These are phyloP conservation scores for Andrena cerasifolii DNA, from an alignment of 1,140 invertebrate species.

Conservation along the genomic window DNA sequence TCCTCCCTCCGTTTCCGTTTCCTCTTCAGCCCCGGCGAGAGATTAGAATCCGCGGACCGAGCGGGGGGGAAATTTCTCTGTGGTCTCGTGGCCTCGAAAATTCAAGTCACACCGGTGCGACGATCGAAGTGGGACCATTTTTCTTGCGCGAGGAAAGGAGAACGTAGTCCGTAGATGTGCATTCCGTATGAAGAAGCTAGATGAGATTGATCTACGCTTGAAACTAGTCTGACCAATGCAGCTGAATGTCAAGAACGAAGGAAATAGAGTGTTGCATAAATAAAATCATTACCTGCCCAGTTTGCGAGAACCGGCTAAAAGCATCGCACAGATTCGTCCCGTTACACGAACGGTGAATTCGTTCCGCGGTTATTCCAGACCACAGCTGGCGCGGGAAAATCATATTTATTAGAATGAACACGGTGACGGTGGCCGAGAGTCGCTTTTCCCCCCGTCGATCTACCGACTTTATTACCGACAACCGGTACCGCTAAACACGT, in stretches of 20 bases:
- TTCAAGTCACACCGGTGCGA: conserved; percentile 18
- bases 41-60: conserved; percentile 41
- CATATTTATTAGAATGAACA: conserved; percentile 50
- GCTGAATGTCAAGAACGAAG: no score
- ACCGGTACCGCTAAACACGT: conserved; percentile 25
- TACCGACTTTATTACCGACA: conserved; percentile 28
- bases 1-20: background rate
- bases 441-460: conserved; percentile 6
- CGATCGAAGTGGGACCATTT: no score
- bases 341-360: background rate
- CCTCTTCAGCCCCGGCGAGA: background rate
- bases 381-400: conserved; percentile 20
- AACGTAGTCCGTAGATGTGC: no score
- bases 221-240: no score
- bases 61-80: background rate
- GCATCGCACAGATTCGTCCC: background rate
- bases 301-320: no score
- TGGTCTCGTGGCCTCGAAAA: conserved; percentile 16
- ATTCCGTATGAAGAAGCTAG: no score
- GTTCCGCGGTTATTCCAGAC: background rate
- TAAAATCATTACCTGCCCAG: no score
- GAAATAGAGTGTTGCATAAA: no score
- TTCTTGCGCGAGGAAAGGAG: no score
- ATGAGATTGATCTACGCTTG: no score
- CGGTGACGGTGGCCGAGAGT: background rate